These are phyloP conservation scores for Apoda limacodes DNA, from an alignment of 2,888 invertebrate genomes.

Conservation along the genomic window DNA sequence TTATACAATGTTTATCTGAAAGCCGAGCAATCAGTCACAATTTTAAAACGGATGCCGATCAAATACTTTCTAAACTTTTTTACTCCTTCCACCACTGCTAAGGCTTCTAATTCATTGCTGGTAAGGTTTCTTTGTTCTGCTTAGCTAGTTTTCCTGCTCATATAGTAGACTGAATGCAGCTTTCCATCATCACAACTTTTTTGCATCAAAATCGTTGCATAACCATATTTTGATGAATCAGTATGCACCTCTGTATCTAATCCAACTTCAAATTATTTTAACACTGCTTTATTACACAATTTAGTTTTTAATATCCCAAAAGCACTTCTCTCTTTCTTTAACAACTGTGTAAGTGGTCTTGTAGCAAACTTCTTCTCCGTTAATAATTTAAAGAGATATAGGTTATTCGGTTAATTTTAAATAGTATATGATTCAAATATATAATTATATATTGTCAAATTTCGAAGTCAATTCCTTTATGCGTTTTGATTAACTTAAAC, in stretches of 20 bases:
- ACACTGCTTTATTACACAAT: no score
- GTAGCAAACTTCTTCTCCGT: no score
- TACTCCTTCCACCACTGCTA: slow-evolving; percentile 20
- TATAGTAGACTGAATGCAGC: slow-evolving; percentile 18
- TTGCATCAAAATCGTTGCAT: slow-evolving; percentile 18
- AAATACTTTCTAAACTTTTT: slow-evolving; percentile 23
- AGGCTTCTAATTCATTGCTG: slow-evolving; percentile 24
- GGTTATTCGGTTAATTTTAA: no score
- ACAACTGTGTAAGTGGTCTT: slow-evolving; percentile 20
- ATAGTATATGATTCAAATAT: no score
- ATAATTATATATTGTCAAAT: no score
- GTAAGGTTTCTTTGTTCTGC: no score
- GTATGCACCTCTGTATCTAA: no score
- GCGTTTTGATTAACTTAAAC: no score
- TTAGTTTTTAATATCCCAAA: no score
- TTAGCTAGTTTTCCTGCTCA: no score
- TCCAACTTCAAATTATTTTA: slow-evolving; percentile 14
- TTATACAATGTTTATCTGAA: slow-evolving; percentile 12
- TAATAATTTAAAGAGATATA: no score
- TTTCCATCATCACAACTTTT: slow-evolving; percentile 12
- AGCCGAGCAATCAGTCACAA: slow-evolving; percentile 15
- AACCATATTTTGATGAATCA: slow-evolving; percentile 17
- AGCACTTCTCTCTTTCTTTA: slow-evolving; percentile 13
- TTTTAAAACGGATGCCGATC: slow-evolving; percentile 20
- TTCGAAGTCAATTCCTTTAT: no score